Evolutionary conservation across 2,797 vertebrate genomes (phyloP).

Genomic region (Anisognathus igniventris): DNA sequence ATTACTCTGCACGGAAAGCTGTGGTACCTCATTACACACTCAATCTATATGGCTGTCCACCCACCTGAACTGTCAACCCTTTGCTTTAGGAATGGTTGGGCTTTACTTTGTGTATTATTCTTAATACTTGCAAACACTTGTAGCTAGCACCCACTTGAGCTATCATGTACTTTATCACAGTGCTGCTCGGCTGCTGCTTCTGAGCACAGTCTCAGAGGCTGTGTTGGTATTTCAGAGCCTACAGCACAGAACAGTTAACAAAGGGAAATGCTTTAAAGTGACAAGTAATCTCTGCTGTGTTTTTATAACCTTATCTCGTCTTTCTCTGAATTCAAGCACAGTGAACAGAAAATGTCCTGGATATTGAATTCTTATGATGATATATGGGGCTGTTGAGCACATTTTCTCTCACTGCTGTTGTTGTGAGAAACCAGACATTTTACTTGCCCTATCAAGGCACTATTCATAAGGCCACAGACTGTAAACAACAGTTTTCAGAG

Average conservation of each 20-base stretch:
- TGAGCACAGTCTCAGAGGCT: not conserved
- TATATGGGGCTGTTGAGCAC: not conserved
- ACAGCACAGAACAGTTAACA: constrained; percentile 17
- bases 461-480: not conserved
- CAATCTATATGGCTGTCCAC: not conserved
- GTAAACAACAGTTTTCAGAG: not conserved
- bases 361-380: constrained; percentile 48
- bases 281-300: constrained; percentile 31
- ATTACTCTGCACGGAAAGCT: not conserved
- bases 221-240: not conserved
- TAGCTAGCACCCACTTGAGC: constrained; percentile 5
- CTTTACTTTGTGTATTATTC: constrained; percentile 11
- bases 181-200: not conserved
- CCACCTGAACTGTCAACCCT: not conserved
- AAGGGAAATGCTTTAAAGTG: constrained; percentile 9
- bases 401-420: not conserved
- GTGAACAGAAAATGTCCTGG: not conserved
- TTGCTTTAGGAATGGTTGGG: not conserved
- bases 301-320: constrained; percentile 42
- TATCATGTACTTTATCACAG: not conserved
- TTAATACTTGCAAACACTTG: constrained; percentile 9
- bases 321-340: not conserved
- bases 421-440: not conserved
- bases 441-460: not conserved
- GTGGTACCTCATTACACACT: not conserved